These are phyloP conservation scores for Papilio polytes DNA, from an alignment of 1,140 invertebrate species.

Conservation along the genomic window DNA sequence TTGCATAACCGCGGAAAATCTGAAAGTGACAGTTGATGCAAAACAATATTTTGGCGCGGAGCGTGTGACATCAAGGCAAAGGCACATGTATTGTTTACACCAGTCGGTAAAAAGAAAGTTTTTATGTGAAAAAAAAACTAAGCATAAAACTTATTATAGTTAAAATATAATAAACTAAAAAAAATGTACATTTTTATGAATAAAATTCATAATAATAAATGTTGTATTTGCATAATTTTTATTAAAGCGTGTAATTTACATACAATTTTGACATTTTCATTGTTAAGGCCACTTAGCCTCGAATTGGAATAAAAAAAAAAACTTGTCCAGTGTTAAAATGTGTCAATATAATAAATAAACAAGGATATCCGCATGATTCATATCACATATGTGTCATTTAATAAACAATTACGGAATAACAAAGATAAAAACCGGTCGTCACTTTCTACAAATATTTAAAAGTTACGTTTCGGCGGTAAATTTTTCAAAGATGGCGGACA, in stretches of 20 bases:
- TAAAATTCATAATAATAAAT: neutral
- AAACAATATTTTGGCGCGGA: constrained; percentile 33
- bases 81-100: constrained; percentile 2
- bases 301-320: no score
- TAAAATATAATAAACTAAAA: no score
- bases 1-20: constrained; percentile 29
- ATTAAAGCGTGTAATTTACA: no score
- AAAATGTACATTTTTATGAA: neutral
- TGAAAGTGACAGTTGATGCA: constrained; percentile 31
- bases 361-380: constrained; percentile 2
- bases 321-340: neutral
- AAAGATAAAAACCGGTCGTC: neutral
- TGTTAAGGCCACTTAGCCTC: no score
- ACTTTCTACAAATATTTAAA: constrained; percentile 30
- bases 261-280: neutral
- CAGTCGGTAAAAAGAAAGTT: constrained; percentile 4
- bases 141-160: no score
- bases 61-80: neutral
- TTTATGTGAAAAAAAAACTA: constrained; percentile 1
- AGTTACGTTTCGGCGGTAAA: constrained; percentile 12
- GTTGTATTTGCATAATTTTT: neutral
- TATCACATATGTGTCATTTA: neutral
- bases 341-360: neutral
- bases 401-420: neutral
- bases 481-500: neutral